Base-by-base conservation (phyloP, 2,113 vertebrate genomes). In the Hydrolagus affinis region DNA sequence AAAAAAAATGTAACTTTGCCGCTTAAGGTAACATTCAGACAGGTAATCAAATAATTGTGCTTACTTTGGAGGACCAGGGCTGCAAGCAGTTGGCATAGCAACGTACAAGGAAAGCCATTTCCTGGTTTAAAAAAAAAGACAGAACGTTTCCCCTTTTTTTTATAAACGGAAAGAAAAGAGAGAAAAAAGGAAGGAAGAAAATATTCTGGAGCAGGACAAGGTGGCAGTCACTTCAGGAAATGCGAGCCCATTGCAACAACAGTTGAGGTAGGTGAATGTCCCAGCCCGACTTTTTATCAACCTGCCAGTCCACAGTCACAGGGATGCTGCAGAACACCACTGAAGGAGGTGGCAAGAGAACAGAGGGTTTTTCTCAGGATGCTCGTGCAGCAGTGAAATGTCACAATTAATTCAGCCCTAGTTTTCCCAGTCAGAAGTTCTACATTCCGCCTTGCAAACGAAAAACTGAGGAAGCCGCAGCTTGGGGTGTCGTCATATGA, bases 21-120 rank as follows among this genome's bases (percentile, higher is more conserved):
- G 60, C 62, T 19, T 30, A 83, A 83, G 62, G 19, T 32, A 83
- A 66, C 62, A 83, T 21, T 68, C 78, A 66, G 57, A 64, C 17
- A 11, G 78, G 62, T 83, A 83, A 83, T 66, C 32, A 90, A 87
- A 83, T 28, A 83, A 83, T 91, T 91, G 92, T 88, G 95, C 97
- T 98, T 98, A 99, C 97, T 98, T 99, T 99, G 91, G 97, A 97
- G 91, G 97, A 97, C 97, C 97, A 99, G 19, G 97, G 97, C 87
- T 98, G 97, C 92, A 99, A 93, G 93, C 97, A 99, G 95, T 98
- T 98, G 95, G 97, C 97, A 83, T 99, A 99, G 95, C 97, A 99
- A 91, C 97, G 97, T 90, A 99, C 96, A 88, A 99, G 97, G 94
- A 99, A 99, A 96, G 97, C 97, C 97, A 99, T 99, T 95, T 96